Evolutionary conservation across 2,888 invertebrate genomes (phyloP).

Genomic region (Resseliella maxima): DNA sequence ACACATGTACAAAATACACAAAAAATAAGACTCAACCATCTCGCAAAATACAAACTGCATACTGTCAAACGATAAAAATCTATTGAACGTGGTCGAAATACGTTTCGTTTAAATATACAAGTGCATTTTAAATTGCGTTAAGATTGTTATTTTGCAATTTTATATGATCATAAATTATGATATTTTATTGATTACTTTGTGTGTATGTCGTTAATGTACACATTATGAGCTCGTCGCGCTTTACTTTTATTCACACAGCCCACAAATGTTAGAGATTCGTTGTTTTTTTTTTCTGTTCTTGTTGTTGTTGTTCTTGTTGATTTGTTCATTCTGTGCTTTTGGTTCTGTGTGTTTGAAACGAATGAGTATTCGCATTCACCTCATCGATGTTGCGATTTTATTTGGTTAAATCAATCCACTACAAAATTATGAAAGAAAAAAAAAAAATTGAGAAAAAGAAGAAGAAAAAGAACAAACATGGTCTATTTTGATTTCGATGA

Average conservation of each 20-base stretch:
- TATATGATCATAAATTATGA: conserved; percentile 53
- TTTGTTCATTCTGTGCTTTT: too few species aligned
- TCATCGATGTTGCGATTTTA: neutral
- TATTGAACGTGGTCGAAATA: conserved; percentile 31
- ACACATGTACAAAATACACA: neutral
- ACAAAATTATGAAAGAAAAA: too few species aligned
- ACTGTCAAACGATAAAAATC: neutral
- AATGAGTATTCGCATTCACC: neutral
- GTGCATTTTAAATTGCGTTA: conserved; percentile 45
- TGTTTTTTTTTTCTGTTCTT: neutral
- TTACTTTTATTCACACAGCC: neutral
- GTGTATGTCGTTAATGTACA: conserved; percentile 34
- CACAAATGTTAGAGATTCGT: neutral
- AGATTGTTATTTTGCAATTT: conserved; percentile 52
- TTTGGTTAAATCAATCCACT: neutral
- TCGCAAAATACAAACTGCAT: neutral
- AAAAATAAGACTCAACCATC: neutral
- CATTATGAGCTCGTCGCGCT: conserved; percentile 15
- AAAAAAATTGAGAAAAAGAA: too few species aligned
- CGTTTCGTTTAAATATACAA: conserved; percentile 10
- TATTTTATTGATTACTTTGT: conserved; percentile 46
- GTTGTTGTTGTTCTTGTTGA: neutral
- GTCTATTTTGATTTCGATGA: neutral
- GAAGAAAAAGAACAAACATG: too few species aligned
- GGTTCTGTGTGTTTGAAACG: too few species aligned